Percentiles rank a stretch among this genome's conserved stretches.
phyloP scores from a whole-genome alignment of 2,113 vertebrate genomes.

The Andinoacara biseriatus region DNA sequence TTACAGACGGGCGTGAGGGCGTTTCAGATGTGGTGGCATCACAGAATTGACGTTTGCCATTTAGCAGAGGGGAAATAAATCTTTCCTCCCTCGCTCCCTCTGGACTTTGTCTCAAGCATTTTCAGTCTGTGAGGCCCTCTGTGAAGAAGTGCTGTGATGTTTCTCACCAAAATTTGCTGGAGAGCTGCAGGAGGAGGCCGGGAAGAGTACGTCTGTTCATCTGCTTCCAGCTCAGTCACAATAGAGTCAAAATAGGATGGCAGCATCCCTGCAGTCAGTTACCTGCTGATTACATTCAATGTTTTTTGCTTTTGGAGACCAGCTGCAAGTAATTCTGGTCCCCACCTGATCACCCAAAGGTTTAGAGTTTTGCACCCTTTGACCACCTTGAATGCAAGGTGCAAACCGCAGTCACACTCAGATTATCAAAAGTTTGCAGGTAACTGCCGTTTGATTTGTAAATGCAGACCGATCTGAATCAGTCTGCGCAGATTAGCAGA shows the following conservation, averaged over 20 bases:
- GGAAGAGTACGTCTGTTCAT: neutral
- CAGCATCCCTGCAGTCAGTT: neutral
- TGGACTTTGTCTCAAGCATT: neutral
- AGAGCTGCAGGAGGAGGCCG: neutral
- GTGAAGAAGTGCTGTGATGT: neutral
- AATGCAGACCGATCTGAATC: neutral
- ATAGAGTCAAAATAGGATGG: neutral
- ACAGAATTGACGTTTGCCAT: constrained; percentile 57
- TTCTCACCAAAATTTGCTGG: neutral
- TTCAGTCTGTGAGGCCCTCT: neutral
- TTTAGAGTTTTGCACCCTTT: neutral
- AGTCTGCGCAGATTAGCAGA: neutral
- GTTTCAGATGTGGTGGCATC: constrained; percentile 25
- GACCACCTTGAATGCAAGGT: neutral
- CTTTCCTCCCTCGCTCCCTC: neutral
- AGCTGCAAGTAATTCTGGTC: neutral
- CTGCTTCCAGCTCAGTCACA: neutral
- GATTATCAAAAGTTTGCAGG: neutral
- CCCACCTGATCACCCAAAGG: neutral
- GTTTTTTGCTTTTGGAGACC: neutral
- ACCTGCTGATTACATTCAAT: neutral
- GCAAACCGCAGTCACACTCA: neutral
- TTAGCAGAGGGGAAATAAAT: constrained; percentile 46
- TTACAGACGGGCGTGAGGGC: constrained; percentile 23
- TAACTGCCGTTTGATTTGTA: neutral